phyloP scores from a whole-genome alignment of 2,797 vertebrate genomes.

The Denticeps clupeoides region DNA sequence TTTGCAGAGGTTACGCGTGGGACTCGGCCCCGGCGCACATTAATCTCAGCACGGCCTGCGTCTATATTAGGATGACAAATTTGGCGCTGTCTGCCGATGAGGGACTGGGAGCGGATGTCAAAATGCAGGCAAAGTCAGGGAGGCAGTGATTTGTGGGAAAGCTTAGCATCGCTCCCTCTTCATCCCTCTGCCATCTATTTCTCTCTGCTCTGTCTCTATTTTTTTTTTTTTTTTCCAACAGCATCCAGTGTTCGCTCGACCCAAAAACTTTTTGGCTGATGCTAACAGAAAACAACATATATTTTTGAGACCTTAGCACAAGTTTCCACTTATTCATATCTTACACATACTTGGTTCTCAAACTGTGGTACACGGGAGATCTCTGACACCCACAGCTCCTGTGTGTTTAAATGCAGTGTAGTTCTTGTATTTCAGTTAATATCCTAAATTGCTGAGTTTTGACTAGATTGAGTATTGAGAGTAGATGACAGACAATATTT shows the following conservation, averaged over 20 bases:
- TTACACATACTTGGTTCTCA: too few species aligned
- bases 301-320: too few species aligned
- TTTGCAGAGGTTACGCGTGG: conserved; percentile 51
- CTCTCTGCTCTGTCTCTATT: background rate
- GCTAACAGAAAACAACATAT: conserved; percentile 2
- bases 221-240: background rate
- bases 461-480: too few species aligned
- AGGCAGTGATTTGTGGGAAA: conserved; percentile 51
- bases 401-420: too few species aligned
- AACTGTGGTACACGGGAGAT: too few species aligned
- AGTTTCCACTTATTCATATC: too few species aligned
- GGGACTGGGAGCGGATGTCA: conserved; percentile 54
- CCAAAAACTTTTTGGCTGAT: conserved; percentile 5
- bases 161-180: conserved; percentile 14
- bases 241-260: background rate
- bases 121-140: conserved; percentile 48
- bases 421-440: too few species aligned
- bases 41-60: conserved; percentile 47
- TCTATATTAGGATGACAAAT: conserved; percentile 65
- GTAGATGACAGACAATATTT: too few species aligned
- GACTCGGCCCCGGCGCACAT: conserved; percentile 40
- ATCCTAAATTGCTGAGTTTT: too few species aligned
- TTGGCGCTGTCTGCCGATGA: conserved; percentile 51
- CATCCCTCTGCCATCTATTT: background rate
- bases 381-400: too few species aligned